Percentiles rank a stretch among this genome's conserved stretches.
Conservation (phyloP, 2,113 vertebrate genomes). For the Mirza zaza region DNA sequence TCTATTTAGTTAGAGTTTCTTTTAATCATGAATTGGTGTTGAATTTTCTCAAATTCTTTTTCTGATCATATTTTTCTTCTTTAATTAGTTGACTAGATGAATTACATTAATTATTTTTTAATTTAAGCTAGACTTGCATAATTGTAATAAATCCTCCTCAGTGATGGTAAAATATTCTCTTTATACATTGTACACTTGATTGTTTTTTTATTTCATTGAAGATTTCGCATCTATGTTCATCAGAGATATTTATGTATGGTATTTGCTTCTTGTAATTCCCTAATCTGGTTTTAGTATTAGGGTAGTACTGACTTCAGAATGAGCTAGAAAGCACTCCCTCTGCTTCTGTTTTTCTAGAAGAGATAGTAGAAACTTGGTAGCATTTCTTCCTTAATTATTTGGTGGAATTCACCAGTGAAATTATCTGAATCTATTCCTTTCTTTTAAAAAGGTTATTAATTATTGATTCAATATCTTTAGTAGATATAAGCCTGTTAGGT, state of each 20-base stretch:
- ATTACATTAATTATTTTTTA: not conserved
- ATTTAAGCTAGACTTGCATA: not conserved
- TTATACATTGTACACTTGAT: not conserved
- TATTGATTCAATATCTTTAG: not conserved
- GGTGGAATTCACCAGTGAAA: not conserved
- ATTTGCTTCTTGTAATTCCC: not conserved
- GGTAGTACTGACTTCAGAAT: not conserved
- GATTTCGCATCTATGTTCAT: not conserved
- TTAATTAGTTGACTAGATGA: not conserved
- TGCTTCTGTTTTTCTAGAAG: not conserved
- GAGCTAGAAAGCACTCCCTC: not conserved
- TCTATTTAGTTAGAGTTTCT: not conserved
- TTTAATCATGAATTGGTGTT: not conserved
- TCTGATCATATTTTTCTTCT: not conserved
- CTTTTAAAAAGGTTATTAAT: not conserved
- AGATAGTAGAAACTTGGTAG: not conserved
- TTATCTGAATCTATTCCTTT: not conserved
- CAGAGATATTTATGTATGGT: not conserved
- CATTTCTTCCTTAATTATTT: not conserved
- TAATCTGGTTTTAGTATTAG: not conserved
- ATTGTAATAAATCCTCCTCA: not conserved
- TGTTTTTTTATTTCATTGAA: not conserved
- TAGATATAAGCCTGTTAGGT: not conserved
- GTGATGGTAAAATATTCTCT: not conserved
- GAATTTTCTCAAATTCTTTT: not conserved